These are phyloP conservation scores for Neria commutata DNA, from an alignment of 2,888 invertebrate genomes.

Conservation along the genomic window DNA sequence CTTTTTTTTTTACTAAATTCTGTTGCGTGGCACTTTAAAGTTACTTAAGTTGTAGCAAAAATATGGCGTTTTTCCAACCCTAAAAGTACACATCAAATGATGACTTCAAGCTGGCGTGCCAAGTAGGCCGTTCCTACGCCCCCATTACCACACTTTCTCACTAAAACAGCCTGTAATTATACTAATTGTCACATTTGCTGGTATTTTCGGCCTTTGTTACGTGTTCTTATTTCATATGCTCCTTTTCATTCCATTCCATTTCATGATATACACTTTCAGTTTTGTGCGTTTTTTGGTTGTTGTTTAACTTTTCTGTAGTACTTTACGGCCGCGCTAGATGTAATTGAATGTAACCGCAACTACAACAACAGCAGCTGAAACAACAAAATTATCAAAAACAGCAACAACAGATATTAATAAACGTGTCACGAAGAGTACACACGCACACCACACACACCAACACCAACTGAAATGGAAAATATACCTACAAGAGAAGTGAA, in stretches of 20 bases:
- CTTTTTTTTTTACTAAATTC: too few relatives aligned
- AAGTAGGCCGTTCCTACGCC: too few relatives aligned
- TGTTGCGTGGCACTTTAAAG: too few relatives aligned
- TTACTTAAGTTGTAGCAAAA: not conserved
- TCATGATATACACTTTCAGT: too few relatives aligned
- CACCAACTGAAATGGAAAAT: too few relatives aligned
- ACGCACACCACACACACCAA: not conserved
- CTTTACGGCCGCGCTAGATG: not conserved
- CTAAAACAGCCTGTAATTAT: slow-evolving; percentile 37
- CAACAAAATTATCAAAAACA: too few relatives aligned
- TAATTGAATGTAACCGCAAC: slow-evolving; percentile 10
- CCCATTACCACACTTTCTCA: too few relatives aligned
- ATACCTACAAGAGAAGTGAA: too few relatives aligned
- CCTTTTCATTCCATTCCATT: too few relatives aligned
- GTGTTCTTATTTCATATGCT: too few relatives aligned
- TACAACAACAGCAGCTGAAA: too few relatives aligned
- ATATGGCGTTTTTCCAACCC: slow-evolving; percentile 17
- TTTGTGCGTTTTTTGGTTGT: not conserved
- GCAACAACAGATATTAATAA: slow-evolving; percentile 38
- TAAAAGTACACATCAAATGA: slow-evolving; percentile 15
- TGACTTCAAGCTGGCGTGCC: slow-evolving; percentile 29
- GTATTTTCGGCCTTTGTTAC: too few relatives aligned
- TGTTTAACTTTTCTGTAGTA: not conserved
- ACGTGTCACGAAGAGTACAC: slow-evolving; percentile 42
- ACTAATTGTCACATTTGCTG: slow-evolving; percentile 42